A percentile compares a stretch with the other conserved stretches of the same genome.
phyloP scores from a whole-genome alignment of 2,113 vertebrate species.

The Petrocephalus microphthalmus region DNA sequence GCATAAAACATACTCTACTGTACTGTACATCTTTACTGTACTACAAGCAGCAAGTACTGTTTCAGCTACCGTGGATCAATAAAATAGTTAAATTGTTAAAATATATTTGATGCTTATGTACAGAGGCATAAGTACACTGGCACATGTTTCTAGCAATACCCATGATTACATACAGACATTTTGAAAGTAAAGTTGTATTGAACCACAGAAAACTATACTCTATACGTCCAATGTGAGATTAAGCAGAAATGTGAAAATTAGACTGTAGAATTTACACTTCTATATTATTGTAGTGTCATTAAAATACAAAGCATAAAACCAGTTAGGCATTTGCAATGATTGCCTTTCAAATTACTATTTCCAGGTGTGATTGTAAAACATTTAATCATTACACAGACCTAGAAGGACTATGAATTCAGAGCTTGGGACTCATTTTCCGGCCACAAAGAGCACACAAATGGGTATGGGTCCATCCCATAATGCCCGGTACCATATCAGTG shows the following conservation, averaged over 20 bases:
- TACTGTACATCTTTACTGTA: too few relatives aligned
- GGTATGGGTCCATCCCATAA: conserved; percentile 37
- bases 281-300: neutral
- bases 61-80: neutral
- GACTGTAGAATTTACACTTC: neutral
- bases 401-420: conserved; percentile 39
- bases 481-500: conserved; percentile 49
- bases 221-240: neutral
- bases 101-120: neutral
- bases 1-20: neutral
- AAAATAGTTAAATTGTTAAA: neutral
- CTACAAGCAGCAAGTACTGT: neutral
- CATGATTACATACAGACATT: neutral
- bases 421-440: conserved; percentile 49
- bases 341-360: neutral
- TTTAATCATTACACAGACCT: neutral
- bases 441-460: conserved; percentile 43
- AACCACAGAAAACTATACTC: neutral
- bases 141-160: neutral
- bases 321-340: neutral
- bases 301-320: neutral
- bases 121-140: neutral
- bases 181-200: neutral
- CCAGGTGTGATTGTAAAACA: neutral
- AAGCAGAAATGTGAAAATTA: neutral